Conservation (phyloP, 2,113 vertebrate genomes). For the Theristicus caerulescens region DNA sequence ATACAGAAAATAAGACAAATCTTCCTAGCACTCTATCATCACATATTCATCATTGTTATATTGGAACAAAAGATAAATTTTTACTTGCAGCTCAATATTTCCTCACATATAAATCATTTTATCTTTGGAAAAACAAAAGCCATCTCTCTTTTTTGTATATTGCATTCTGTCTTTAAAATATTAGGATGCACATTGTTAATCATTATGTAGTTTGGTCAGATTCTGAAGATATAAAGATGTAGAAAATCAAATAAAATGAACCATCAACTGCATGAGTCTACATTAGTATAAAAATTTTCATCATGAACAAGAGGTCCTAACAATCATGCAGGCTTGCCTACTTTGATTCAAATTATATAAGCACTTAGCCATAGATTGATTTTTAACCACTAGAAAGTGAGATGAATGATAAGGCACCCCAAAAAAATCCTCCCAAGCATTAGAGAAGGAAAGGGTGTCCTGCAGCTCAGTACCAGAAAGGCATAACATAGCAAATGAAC, state of each 20-base stretch:
- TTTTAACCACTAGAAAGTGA: not conserved
- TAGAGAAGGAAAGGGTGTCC: not conserved
- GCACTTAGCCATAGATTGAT: not conserved
- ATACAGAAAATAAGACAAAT: not conserved
- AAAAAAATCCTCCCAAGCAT: not conserved
- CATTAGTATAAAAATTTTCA: not conserved
- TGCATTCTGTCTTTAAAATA: not conserved
- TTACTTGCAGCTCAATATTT: not conserved
- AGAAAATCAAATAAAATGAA: not conserved
- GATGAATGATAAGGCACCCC: not conserved
- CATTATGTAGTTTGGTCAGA: not conserved
- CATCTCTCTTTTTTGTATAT: not conserved
- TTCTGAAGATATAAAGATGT: not conserved
- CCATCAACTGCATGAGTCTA: not conserved
- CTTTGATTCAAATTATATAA: not conserved
- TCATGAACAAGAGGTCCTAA: not conserved
- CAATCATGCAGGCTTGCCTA: not conserved
- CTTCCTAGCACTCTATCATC: not conserved
- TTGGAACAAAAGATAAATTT: not conserved
- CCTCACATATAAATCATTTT: not conserved
- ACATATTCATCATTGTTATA: not conserved
- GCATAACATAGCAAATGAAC: not conserved
- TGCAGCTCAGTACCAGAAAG: not conserved
- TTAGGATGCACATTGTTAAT: not conserved
- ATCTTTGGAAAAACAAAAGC: not conserved